phyloP scores from a whole-genome alignment of 1,140 invertebrate species.

The Lethrus apterus region DNA sequence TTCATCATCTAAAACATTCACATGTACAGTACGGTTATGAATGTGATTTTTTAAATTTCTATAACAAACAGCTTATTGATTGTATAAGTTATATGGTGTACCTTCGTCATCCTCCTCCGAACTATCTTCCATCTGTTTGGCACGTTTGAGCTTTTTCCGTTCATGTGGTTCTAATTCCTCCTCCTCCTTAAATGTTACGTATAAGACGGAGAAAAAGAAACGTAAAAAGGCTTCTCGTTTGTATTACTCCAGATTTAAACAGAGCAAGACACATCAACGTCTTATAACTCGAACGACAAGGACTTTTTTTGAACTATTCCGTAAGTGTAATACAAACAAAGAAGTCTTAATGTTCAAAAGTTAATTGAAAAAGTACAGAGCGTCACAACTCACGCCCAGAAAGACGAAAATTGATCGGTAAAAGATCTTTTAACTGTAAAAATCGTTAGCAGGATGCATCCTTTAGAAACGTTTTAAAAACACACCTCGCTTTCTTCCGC shows the following conservation, averaged over 20 bases:
- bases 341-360: too few relatives aligned
- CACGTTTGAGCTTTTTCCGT: conserved; percentile 55
- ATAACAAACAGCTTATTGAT: too few relatives aligned
- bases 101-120: conserved; percentile 51
- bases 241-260: too few relatives aligned
- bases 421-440: conserved; percentile 5
- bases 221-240: too few relatives aligned
- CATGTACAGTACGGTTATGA: neutral
- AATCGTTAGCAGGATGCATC: conserved; percentile 7
- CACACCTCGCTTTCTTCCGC: conserved; percentile 75
- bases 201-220: too few relatives aligned
- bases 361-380: too few relatives aligned
- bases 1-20: conserved; percentile 65
- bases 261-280: too few relatives aligned
- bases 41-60: conserved; percentile 1
- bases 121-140: conserved; percentile 54
- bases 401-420: too few relatives aligned
- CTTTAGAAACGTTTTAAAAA: conserved; percentile 10
- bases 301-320: too few relatives aligned
- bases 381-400: too few relatives aligned
- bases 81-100: conserved; percentile 6
- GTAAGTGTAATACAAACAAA: too few relatives aligned
- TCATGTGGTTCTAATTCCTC: conserved; percentile 56
- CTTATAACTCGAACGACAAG: too few relatives aligned
- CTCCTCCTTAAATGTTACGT: conserved; percentile 45